phyloP scores from a whole-genome alignment of 2,113 vertebrate species.

The Oceanodroma tethys region DNA sequence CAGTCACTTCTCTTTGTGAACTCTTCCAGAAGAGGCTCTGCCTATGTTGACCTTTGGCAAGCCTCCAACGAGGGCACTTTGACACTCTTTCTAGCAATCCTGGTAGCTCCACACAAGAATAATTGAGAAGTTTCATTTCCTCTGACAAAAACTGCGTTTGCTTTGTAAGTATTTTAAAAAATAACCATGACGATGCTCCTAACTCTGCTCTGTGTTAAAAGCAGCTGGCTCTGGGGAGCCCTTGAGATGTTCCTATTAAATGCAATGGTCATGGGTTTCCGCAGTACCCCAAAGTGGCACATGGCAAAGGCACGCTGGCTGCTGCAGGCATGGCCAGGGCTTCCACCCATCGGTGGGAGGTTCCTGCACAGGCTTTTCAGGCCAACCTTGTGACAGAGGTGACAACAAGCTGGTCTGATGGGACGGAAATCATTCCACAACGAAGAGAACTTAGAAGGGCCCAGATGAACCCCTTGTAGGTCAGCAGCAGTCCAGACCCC shows the following conservation, averaged over 20 bases:
- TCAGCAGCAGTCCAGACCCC: background rate
- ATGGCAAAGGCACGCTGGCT: background rate
- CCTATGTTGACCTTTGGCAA: background rate
- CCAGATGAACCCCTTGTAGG: background rate
- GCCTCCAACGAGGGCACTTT: background rate
- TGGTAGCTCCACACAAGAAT: accelerated
- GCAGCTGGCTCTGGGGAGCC: background rate
- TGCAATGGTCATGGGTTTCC: background rate
- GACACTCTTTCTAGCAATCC: background rate
- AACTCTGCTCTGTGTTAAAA: background rate
- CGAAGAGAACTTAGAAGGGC: background rate
- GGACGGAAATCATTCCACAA: background rate
- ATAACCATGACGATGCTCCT: accelerated
- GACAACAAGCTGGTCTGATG: background rate
- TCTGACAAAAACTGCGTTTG: background rate
- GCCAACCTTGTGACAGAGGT: background rate
- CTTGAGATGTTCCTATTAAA: background rate
- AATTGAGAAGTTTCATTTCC: background rate
- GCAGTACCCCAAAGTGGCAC: too few relatives aligned
- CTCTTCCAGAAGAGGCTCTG: background rate
- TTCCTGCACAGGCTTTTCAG: background rate
- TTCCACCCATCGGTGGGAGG: background rate
- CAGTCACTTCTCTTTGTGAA: background rate
- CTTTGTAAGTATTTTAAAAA: background rate
- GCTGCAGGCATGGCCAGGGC: too few relatives aligned